A percentile compares a stretch with the other conserved stretches of the same genome.
Evolutionary conservation across 2,888 invertebrate genomes (phyloP).

Genomic region (Eilema griseolum): DNA sequence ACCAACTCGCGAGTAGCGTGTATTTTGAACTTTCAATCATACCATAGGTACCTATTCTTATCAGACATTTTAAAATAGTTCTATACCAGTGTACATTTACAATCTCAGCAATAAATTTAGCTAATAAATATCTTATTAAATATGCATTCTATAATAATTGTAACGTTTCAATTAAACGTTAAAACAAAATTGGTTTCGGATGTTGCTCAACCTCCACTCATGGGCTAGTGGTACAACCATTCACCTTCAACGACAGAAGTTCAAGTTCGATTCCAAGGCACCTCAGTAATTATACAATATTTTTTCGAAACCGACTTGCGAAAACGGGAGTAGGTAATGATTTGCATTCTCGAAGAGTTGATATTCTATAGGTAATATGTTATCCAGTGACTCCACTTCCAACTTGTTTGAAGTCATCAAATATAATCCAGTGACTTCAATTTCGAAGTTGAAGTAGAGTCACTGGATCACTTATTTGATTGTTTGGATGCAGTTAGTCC

Average conservation of each 20-base stretch:
- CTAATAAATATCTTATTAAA: not conserved
- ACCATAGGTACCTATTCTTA: not conserved
- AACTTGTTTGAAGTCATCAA: too few relatives aligned
- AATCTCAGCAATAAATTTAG: not conserved
- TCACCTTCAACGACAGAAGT: conserved; percentile 1
- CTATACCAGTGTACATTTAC: not conserved
- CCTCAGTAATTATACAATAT: not conserved
- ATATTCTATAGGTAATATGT: too few relatives aligned
- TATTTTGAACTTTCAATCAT: not conserved
- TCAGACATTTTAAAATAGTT: not conserved
- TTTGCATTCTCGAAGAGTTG: not conserved
- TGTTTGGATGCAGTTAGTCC: too few relatives aligned
- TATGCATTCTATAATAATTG: not conserved
- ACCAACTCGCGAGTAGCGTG: not conserved
- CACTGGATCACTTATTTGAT: too few relatives aligned
- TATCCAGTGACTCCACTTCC: not conserved
- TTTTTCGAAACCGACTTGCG: not conserved
- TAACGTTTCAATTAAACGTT: not conserved
- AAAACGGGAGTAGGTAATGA: not conserved
- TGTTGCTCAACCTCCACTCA: conserved; percentile 1
- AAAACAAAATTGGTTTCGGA: not conserved
- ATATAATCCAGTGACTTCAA: too few relatives aligned
- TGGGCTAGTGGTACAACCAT: not conserved
- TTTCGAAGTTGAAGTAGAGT: too few relatives aligned
- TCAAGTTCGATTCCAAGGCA: not conserved